Conservation (phyloP, 2,888 invertebrate genomes). For the Parnassius mnemosyne region DNA sequence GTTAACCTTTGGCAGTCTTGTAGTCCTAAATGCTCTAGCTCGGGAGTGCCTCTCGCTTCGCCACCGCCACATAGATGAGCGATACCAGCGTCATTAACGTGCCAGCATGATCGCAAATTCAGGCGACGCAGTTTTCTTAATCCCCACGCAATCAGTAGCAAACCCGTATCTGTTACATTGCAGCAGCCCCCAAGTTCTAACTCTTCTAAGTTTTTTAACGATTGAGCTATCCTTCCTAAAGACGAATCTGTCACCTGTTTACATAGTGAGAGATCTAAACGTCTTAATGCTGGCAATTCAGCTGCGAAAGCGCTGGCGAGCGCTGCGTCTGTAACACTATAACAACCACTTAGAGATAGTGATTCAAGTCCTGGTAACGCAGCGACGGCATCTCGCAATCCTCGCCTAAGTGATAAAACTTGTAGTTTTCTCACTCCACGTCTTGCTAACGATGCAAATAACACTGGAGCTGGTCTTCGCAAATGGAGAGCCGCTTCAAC, state of each 20-base stretch:
- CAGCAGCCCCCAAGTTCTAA: constrained; percentile 95
- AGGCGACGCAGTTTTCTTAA: constrained; percentile 90
- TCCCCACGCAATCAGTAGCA: constrained; percentile 93
- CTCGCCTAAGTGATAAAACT: constrained; percentile 90
- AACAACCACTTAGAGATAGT: constrained; percentile 95
- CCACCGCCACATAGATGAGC: constrained; percentile 90
- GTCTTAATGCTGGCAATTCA: constrained; percentile 87
- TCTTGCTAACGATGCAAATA: constrained; percentile 92
- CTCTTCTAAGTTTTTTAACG: constrained; percentile 90
- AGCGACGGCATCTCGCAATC: constrained; percentile 91
- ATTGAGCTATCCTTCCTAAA: constrained; percentile 90
- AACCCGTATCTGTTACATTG: constrained; percentile 93
- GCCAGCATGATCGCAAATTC: constrained; percentile 95
- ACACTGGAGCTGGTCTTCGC: constrained; percentile 88
- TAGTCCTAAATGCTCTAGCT: constrained; percentile 90
- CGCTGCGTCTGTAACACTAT: constrained; percentile 93
- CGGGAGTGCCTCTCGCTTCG: constrained; percentile 88
- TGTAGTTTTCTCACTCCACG: constrained; percentile 94
- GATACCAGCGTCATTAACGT: constrained; percentile 94
- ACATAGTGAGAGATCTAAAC: constrained; percentile 93
- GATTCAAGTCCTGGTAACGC: constrained; percentile 93
- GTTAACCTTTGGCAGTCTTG: constrained; percentile 97
- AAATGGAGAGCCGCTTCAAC: constrained; percentile 95
- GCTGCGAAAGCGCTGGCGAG: constrained; percentile 90
- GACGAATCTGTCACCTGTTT: constrained; percentile 97